Percentiles rank a stretch among this genome's conserved stretches.
phyloP scores from a whole-genome alignment of 2,797 vertebrate genomes.

The Ctenopoma multispine region DNA sequence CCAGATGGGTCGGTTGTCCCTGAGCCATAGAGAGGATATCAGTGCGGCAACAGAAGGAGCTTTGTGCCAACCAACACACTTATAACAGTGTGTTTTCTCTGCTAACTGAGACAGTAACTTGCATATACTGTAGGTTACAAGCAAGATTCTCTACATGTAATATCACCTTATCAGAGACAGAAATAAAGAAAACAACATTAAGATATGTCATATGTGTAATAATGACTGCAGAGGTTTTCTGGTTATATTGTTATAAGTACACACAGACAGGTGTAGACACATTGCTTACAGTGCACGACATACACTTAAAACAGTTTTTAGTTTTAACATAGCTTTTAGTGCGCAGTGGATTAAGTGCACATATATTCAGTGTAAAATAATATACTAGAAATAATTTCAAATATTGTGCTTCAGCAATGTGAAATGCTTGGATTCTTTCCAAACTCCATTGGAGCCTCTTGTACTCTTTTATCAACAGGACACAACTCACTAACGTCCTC shows the following conservation, averaged over 20 bases:
- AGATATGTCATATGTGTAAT: not conserved
- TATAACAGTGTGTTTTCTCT: slow-evolving; percentile 26
- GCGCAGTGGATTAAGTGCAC: not conserved
- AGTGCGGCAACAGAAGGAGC: slow-evolving; percentile 23
- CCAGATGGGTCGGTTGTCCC: slow-evolving; percentile 60
- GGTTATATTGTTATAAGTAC: not conserved
- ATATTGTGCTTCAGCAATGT: not conserved
- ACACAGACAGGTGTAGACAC: not conserved
- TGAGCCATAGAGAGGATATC: slow-evolving; percentile 46
- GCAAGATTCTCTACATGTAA: not conserved
- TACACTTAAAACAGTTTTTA: not conserved
- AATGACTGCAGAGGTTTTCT: not conserved
- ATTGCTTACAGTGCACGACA: not conserved
- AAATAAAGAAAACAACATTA: not conserved
- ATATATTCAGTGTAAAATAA: not conserved
- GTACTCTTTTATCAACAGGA: slow-evolving; percentile 33
- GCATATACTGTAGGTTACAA: slow-evolving; percentile 4
- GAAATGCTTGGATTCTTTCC: slow-evolving; percentile 35
- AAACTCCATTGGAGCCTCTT: slow-evolving; percentile 25
- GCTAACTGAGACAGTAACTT: slow-evolving; percentile 30
- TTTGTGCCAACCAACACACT: slow-evolving; percentile 16
- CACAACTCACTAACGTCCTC: slow-evolving; percentile 49
- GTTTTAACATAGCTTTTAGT: not conserved
- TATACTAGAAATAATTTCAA: slow-evolving; percentile 1
- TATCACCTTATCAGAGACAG: not conserved